phyloP scores from a whole-genome alignment of 1,140 invertebrate genomes.

The Planococcus citri region DNA sequence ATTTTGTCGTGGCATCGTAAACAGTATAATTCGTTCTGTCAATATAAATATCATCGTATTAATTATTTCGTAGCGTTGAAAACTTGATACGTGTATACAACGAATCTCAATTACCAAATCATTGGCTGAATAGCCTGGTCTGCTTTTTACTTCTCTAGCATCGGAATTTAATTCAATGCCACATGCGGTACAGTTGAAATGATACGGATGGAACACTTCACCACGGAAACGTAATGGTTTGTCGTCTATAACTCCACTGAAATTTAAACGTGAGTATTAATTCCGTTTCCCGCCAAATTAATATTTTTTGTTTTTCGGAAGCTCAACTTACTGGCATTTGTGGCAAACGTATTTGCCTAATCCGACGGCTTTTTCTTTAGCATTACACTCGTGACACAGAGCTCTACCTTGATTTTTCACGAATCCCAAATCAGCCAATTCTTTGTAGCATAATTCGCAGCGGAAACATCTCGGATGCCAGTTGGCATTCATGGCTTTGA shows the following conservation, averaged over 20 bases:
- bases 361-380: slow-evolving; percentile 86
- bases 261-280: slow-evolving; percentile 30
- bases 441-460: slow-evolving; percentile 81
- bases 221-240: slow-evolving; percentile 90
- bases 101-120: slow-evolving; percentile 50
- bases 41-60: slow-evolving; percentile 29
- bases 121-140: slow-evolving; percentile 77
- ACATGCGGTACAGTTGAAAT: slow-evolving; percentile 94
- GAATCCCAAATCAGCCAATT: slow-evolving; percentile 93
- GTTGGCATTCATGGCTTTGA: slow-evolving; percentile 97
- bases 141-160: slow-evolving; percentile 84
- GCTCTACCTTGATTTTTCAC: slow-evolving; percentile 87
- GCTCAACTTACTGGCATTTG: slow-evolving; percentile 85
- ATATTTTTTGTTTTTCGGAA: not conserved
- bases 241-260: slow-evolving; percentile 86
- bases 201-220: slow-evolving; percentile 97
- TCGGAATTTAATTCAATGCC: slow-evolving; percentile 75
- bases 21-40: slow-evolving; percentile 88
- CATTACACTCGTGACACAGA: slow-evolving; percentile 94
- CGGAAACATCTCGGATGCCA: slow-evolving; percentile 98
- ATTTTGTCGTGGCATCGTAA: slow-evolving; percentile 98
- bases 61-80: not conserved
- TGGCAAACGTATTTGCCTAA: slow-evolving; percentile 95
- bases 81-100: not conserved
- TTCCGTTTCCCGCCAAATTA: not conserved